Evolutionary conservation across 2,113 vertebrate genomes (phyloP).

Genomic region (Odontesthes bonariensis): DNA sequence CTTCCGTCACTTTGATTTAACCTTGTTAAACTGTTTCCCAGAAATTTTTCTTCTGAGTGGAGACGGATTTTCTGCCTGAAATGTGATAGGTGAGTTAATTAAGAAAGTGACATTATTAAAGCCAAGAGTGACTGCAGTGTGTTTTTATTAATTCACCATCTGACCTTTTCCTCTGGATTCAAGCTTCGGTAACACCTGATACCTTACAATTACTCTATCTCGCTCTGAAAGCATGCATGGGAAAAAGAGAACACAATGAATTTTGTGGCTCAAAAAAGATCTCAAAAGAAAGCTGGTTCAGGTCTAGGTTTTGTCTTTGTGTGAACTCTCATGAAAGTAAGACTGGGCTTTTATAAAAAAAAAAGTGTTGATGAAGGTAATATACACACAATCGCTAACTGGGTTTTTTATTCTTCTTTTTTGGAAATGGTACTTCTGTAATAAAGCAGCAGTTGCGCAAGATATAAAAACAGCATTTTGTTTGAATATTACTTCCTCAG

Average conservation of each 20-base stretch:
- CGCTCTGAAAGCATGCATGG: conserved; percentile 18
- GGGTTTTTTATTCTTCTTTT: background rate
- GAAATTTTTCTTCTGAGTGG: conserved; percentile 38
- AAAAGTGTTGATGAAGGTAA: background rate
- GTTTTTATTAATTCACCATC: conserved; percentile 75
- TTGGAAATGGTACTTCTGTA: conserved; percentile 15
- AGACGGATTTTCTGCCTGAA: conserved; percentile 50
- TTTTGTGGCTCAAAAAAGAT: conserved; percentile 29
- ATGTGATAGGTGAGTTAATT: conserved; percentile 70
- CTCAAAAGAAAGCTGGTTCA: conserved; percentile 1
- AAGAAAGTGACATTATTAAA: conserved; percentile 77
- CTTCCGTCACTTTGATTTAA: conserved; percentile 63
- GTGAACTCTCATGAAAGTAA: background rate
- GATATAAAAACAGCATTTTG: conserved; percentile 60
- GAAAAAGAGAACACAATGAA: background rate
- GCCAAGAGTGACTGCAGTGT: conserved; percentile 53
- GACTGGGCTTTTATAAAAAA: conserved; percentile 21
- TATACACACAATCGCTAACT: background rate
- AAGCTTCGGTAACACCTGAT: conserved; percentile 57
- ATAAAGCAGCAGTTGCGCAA: conserved; percentile 40
- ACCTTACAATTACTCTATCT: conserved; percentile 43
- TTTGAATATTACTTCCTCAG: conserved; percentile 63
- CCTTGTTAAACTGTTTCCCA: conserved; percentile 52
- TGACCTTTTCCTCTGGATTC: conserved; percentile 70
- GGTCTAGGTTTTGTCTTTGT: conserved; percentile 26